Conservation (phyloP, 2,888 invertebrate species). For the Lymantria dispar region DNA sequence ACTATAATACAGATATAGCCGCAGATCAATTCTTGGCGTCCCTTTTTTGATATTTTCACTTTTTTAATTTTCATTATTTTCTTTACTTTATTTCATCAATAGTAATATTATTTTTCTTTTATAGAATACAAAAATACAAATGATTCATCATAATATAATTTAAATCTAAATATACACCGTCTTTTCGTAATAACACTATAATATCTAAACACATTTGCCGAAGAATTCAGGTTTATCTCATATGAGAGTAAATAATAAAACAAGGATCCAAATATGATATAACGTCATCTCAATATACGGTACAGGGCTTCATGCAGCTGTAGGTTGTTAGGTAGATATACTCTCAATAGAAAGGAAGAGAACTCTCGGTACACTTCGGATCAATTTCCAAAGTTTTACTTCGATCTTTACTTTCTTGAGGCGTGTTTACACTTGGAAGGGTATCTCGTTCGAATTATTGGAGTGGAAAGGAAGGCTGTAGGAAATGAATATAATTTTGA, state of each 20-base stretch:
- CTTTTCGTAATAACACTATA: too few relatives aligned
- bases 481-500: neutral
- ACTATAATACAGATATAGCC: too few relatives aligned
- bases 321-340: constrained; percentile 33
- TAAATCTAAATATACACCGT: too few relatives aligned
- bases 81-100: too few relatives aligned
- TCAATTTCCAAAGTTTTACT: constrained; percentile 70
- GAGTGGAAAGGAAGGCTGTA: constrained; percentile 1
- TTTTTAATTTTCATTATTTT: too few relatives aligned
- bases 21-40: too few relatives aligned
- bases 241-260: neutral
- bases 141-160: too few relatives aligned
- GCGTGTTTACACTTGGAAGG: constrained; percentile 32
- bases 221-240: neutral
- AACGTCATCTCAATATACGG: constrained; percentile 7
- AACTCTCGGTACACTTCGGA: constrained; percentile 56
- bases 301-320: constrained; percentile 15
- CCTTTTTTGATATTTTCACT: too few relatives aligned
- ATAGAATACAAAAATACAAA: too few relatives aligned
- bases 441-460: constrained; percentile 19
- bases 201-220: too few relatives aligned
- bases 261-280: neutral
- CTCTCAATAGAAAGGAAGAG: constrained; percentile 40
- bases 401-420: constrained; percentile 52
- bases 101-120: too few relatives aligned